Evolutionary conservation across 1,140 invertebrate species (phyloP), one percentile per base, ranked within the genome.

Genomic region (Mercenaria mercenaria): DNA sequence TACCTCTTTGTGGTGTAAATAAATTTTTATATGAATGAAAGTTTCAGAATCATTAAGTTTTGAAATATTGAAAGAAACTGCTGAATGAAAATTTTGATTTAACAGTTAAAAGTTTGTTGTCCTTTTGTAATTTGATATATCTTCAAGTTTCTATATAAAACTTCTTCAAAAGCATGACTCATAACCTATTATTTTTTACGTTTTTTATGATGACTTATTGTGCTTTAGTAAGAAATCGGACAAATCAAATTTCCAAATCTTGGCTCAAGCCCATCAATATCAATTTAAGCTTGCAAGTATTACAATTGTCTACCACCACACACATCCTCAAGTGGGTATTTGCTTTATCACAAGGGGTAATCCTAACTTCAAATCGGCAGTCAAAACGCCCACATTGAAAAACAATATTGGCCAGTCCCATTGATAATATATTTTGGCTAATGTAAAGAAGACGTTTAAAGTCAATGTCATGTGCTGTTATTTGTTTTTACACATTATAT

Each of bases 221-320:
- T 32, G 8, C 11, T 11, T 1, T 67, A 29, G 26, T 29, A 23
- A 23, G 61, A 72, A 72, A 72, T 72, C 34, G 34, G 67, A 39
- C 67, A 72, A 72, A 39, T 72, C 67, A 39, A 72, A 29, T 15
- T 39, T 72, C 26, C 4, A 64, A 29, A 39, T 72, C 34, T 72
- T 72, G 67, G 67, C 67, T 39, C 18, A 39, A 72, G 67, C 34
- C 67, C 34, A 72, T 72, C 8, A 39, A 72, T 72, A 72, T 72
- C 6, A 72, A 72, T 72, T 37, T 39, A 20, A 39, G 34, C 18
- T 20, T 4, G 34, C 39, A 23, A 39, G 4, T 39, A 1, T 15
- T 39, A 72, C 67, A 37, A 72, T 39, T 23, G 34, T 72, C 34
- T 13, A 64, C 26, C 34, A 39, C 67, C 32, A 29, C 34, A 39